Conservation (phyloP, 1,140 invertebrate species). For the Homarus americanus region DNA sequence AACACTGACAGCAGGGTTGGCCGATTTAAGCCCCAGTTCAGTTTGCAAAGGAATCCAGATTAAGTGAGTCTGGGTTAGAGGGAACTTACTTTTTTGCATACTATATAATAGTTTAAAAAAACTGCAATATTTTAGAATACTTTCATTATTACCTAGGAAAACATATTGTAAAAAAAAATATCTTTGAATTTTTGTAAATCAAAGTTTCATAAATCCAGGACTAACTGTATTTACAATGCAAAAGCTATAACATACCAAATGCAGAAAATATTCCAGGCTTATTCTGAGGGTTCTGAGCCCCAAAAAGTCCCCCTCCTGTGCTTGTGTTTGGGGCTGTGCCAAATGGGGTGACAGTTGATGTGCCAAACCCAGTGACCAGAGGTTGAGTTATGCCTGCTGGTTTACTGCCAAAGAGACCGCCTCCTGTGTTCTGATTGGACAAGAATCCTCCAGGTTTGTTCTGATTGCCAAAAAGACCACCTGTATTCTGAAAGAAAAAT, state of each 20-base stretch:
- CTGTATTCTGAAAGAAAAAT: conserved; percentile 43
- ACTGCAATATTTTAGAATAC: too few species aligned
- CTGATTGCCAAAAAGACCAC: conserved; percentile 62
- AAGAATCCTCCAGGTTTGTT: conserved; percentile 56
- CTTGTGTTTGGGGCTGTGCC: conserved; percentile 62
- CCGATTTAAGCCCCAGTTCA: too few species aligned
- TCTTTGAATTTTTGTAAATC: too few species aligned
- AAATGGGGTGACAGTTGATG: conserved; percentile 76
- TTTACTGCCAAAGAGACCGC: conserved; percentile 74
- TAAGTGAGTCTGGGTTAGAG: too few species aligned
- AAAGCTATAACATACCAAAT: conserved; percentile 69
- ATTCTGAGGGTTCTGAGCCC: conserved; percentile 74
- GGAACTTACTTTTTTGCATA: too few species aligned
- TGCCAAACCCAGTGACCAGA: conserved; percentile 79
- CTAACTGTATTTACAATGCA: too few species aligned
- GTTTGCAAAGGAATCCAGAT: too few species aligned
- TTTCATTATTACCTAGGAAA: too few species aligned
- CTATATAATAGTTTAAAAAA: too few species aligned
- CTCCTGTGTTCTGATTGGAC: conserved; percentile 45
- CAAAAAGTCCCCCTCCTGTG: conserved; percentile 63
- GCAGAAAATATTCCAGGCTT: conserved; percentile 76
- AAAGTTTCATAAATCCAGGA: too few species aligned
- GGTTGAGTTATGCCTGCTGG: conserved; percentile 69
- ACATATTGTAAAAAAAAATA: too few species aligned
- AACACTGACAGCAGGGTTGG: too few species aligned